Base-by-base conservation (phyloP, 2,797 vertebrate species). In the Enteromius radiatus region DNA sequence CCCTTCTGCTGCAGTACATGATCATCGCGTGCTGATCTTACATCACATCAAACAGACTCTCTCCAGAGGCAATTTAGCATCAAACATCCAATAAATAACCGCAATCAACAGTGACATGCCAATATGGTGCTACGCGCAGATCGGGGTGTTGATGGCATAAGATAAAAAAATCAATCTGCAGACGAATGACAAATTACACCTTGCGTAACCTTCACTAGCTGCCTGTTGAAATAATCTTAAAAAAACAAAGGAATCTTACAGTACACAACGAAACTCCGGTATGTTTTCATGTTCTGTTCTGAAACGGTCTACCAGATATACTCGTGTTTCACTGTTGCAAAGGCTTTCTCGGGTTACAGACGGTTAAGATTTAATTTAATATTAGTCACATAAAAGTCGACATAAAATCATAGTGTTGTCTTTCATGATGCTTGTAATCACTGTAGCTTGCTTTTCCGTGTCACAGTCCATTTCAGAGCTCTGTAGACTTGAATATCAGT, bases 71-170 rank as follows among this genome's bases (percentile, higher is more conserved):
- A 63, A 80, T 83, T 86, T 81, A 85, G 82, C 80, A 43, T 87
- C 83, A 61, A 68, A 78, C 26, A 84, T 83, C 81, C 87, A 84
- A 90, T 86, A 88, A 77, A 80, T 86, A 83, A 87, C 86, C 80
- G 76, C 81, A 69, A 67, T 70, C 69, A 83, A 86, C 76, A 64
- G 31, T 14, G 78, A 71, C 64, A 85, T 87, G 75, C 77, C 75
- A 82, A 82, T 81, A 59, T 19, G 76, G 21, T 17, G 31, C 76
- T 65, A 17, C 26, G 45, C 45, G 5, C 28, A 19, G 80, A 41
- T 70, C 1, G 26, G 82, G 31, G 61, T 73, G 77, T 43, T 83
- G 63, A 87, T 84, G 80, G n/a, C 54, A 74, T 63, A 33, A 82
- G 65, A 80, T 65, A 56, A 54, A 28, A 80, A 59, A 83, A 87